Base-by-base conservation (phyloP, 1,140 invertebrate species). In the Heliconius nattereri region DNA sequence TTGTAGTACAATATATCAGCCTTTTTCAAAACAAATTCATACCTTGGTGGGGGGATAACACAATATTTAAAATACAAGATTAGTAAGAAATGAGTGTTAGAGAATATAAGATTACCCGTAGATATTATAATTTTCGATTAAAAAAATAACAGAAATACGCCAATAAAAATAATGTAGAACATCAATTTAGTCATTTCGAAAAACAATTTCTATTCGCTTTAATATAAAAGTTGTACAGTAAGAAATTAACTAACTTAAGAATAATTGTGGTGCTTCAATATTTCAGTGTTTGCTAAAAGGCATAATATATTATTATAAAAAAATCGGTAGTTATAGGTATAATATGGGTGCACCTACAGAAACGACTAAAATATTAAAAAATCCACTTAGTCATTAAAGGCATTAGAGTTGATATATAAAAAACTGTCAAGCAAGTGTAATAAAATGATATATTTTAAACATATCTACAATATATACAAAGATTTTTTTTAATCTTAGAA, bases 191-290 rank as follows among this genome's bases (percentile, higher is more conserved):
- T 66, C 26, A 66, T n/a, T 26, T 66, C 26, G 26, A 26, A 29
- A 29, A 29, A 26, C 60, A 70, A 57, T 81, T 35, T 73, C 76
- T 82, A 81, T 76, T 71, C 52, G 32, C 29, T 78, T 89, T 89
- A 79, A 85, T 86, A 87, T 83, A 82, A 89, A 91, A 89, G 89
- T 87, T 92, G 89, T 92, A 91, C 86, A 90, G 89, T 86, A 87
- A 89, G 32, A 76, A 70, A 52, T 32, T 85, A 81, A 78, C 79
- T 84, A 85, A 80, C 81, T 80, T 90, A 91, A 91, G 90, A 90
- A 84, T 90, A 91, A 91, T 78, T 79, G 85, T 84, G 80, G 82
- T 84, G 81, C 84, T 85, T 84, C 60, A 84, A 70, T 71, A 78
- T 82, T 84, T 77, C 71, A 72, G 71, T 45, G 37, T 74, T 40